phyloP scores from a whole-genome alignment of 2,113 vertebrate species.

The Apteryx owenii region DNA sequence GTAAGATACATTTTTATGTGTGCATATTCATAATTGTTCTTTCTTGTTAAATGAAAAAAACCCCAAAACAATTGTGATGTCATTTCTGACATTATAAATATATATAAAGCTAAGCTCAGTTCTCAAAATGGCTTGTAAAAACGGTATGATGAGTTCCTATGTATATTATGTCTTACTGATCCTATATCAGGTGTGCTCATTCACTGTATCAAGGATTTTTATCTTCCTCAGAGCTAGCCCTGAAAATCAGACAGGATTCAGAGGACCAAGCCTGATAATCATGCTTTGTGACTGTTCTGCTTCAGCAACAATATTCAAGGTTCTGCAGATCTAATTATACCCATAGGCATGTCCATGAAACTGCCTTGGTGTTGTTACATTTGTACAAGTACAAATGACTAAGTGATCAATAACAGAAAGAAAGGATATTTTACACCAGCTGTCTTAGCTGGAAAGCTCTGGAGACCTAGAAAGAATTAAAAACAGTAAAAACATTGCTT shows the following conservation, averaged over 20 bases:
- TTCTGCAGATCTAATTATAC: background rate
- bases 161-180: background rate
- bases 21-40: background rate
- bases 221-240: background rate
- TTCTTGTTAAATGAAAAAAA: background rate
- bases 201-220: background rate
- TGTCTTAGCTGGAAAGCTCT: accelerated
- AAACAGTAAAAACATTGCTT: background rate
- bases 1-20: background rate
- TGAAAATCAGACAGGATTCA: background rate
- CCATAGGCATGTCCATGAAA: background rate
- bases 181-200: background rate
- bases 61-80: background rate
- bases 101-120: background rate
- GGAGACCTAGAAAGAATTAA: background rate
- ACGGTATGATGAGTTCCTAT: background rate
- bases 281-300: background rate
- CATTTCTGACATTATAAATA: background rate
- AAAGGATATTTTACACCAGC: background rate
- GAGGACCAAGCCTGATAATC: background rate
- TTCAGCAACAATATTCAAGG: background rate
- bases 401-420: background rate
- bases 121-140: background rate
- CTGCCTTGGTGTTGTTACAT: background rate
- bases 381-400: background rate